phyloP scores from a whole-genome alignment of 2,113 vertebrate species.

The Andinoacara biseriatus region DNA sequence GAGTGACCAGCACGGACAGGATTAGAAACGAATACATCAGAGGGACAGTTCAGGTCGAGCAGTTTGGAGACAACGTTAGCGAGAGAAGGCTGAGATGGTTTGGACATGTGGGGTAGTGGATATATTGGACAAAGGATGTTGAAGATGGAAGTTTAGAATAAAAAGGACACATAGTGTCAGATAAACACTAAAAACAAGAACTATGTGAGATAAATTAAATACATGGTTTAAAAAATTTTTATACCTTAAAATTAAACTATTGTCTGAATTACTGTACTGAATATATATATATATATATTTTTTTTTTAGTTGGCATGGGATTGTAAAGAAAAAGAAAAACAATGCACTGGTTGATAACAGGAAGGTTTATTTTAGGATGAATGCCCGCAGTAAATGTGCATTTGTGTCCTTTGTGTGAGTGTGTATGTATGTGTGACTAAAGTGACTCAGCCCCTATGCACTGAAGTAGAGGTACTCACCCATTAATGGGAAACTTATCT shows the following conservation, averaged over 20 bases:
- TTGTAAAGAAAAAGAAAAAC: background rate
- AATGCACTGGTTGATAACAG: background rate
- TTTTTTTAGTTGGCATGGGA: background rate
- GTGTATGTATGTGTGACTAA: background rate
- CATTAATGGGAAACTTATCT: slow-evolving; percentile 77
- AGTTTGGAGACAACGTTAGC: background rate
- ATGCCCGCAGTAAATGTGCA: background rate
- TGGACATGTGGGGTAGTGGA: background rate
- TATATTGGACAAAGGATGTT: background rate
- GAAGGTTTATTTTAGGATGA: slow-evolving; percentile 19
- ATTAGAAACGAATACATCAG: slow-evolving; percentile 5
- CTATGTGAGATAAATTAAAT: background rate
- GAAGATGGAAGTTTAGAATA: background rate
- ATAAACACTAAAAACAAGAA: background rate
- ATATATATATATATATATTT: no score
- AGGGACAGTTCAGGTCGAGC: background rate
- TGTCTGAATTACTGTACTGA: background rate
- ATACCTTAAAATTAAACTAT: background rate
- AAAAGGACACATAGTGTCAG: background rate
- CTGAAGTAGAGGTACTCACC: slow-evolving; percentile 49
- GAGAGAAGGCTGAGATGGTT: background rate
- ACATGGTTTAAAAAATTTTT: background rate
- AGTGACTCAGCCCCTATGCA: slow-evolving; percentile 44
- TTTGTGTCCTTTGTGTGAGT: background rate
- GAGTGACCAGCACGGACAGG: background rate